These are phyloP conservation scores for Conger conger DNA, from an alignment of 2,113 vertebrate species.

Conservation along the genomic window DNA sequence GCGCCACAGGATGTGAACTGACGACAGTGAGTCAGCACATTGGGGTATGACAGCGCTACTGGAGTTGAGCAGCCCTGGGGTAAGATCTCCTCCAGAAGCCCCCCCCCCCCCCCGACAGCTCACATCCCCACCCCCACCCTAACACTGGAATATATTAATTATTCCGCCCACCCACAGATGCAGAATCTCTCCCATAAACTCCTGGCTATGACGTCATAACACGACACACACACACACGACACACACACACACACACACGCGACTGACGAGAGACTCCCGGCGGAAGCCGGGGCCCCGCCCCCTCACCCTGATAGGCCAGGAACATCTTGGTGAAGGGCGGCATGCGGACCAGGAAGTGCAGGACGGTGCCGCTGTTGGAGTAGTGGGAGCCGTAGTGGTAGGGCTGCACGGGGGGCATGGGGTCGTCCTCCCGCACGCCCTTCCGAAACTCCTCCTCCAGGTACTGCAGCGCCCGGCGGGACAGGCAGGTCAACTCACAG, in stretches of 20 bases:
- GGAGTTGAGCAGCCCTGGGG: too few relatives aligned
- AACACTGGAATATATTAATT: too few relatives aligned
- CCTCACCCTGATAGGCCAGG: conserved; percentile 92
- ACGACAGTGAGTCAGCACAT: background rate
- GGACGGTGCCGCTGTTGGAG: conserved; percentile 96
- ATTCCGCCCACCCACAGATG: too few relatives aligned
- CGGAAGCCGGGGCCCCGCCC: background rate
- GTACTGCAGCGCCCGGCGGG: conserved; percentile 69
- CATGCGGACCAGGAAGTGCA: conserved; percentile 96
- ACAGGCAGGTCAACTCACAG: background rate
- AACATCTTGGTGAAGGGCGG: conserved; percentile 99
- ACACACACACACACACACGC: too few relatives aligned
- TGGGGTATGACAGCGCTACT: too few relatives aligned
- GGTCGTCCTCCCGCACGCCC: conserved; percentile 91
- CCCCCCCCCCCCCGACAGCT: too few relatives aligned
- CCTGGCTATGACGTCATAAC: too few relatives aligned
- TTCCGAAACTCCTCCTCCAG: conserved; percentile 95
- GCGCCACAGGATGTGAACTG: background rate
- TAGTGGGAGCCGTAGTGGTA: conserved; percentile 99
- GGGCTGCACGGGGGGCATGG: conserved; percentile 96
- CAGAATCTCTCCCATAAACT: too few relatives aligned
- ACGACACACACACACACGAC: too few relatives aligned
- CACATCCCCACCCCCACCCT: too few relatives aligned
- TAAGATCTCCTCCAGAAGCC: too few relatives aligned
- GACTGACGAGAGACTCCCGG: too few relatives aligned